Evolutionary conservation across 2,797 vertebrate species (phyloP).

Genomic region (Anabas testudineus): DNA sequence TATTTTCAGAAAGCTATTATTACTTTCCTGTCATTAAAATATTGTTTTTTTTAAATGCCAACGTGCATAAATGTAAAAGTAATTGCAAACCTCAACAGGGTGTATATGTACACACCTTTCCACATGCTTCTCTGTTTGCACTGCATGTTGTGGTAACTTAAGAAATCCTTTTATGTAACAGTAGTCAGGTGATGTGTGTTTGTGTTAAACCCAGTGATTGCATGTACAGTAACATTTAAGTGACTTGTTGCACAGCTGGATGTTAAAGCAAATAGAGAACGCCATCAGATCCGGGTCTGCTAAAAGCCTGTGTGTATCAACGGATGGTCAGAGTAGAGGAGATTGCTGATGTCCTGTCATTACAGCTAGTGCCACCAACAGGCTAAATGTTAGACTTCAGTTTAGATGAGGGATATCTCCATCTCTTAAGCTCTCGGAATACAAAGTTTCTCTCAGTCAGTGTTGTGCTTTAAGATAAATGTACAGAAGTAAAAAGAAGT

Average conservation of each 20-base stretch:
- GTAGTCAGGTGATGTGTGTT: slow-evolving; percentile 44
- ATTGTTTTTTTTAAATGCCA: background rate
- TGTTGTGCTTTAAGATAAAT: background rate
- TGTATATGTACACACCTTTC: background rate
- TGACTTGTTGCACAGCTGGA: background rate
- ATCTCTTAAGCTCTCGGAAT: background rate
- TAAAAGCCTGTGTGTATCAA: background rate
- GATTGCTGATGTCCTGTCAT: background rate
- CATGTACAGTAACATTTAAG: background rate
- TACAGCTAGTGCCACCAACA: background rate
- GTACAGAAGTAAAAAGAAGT: too few species aligned
- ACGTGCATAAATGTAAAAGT: slow-evolving; percentile 2
- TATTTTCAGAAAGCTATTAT: background rate
- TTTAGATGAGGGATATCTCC: background rate
- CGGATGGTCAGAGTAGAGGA: background rate
- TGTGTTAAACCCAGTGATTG: slow-evolving; percentile 22
- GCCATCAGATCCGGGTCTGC: background rate
- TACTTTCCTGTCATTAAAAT: background rate
- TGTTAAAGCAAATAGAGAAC: background rate
- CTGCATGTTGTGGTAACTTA: slow-evolving; percentile 40
- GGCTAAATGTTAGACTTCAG: background rate
- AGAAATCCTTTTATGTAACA: slow-evolving; percentile 49
- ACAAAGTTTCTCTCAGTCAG: too few species aligned
- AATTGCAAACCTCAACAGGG: slow-evolving; percentile 7
- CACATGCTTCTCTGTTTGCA: slow-evolving; percentile 8